Base-by-base conservation (phyloP, 2,888 invertebrate species). In the Scelioninae gen. 2 region DNA sequence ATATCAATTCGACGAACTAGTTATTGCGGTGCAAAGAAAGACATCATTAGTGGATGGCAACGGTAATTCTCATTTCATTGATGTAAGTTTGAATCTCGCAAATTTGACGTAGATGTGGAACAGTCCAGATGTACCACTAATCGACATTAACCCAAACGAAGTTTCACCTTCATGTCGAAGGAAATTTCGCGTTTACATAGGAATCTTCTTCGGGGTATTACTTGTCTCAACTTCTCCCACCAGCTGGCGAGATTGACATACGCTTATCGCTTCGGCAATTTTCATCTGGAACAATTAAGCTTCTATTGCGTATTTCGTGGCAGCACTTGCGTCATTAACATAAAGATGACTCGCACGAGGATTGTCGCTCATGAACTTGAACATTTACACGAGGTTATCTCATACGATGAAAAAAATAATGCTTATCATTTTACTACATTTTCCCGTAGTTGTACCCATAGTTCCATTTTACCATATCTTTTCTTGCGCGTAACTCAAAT, bases 81-180 rank as follows among this genome's bases (percentile, higher is more conserved):
- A 82, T 81, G 81, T 78, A 81, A 84, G 81, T 82, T 84, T 81
- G 81, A 84, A 80, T 79, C 79, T 81, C 80, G 76, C 67, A 76
- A 79, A 76, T 82, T 81, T 82, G 81, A 83, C 81, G 80, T 79
- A 80, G 78, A 78, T 77, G 78, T 76, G 70, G 72, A 75, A 78
- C 78, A 77, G 81, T 81, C 81, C 80, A 78, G 76, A 69, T 78
- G 81, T 79, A 79, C 77, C 78, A 73, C 75, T 75, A 64, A 79
- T 79, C 81, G 78, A 76, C 81, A 81, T 78, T 75, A 78, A 79
- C 77, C 76, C 78, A 78, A 81, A 80, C 78, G 78, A 75, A 67
- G 61, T 69, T 71, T 68, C 65, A 76, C 65, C 72, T 74, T 69
- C 69, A 35, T 35, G 60, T 72, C 33, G 57, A 48, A 52, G 45